Conservation (phyloP, 2,113 vertebrate species). For the Rhodinocichla rosea region DNA sequence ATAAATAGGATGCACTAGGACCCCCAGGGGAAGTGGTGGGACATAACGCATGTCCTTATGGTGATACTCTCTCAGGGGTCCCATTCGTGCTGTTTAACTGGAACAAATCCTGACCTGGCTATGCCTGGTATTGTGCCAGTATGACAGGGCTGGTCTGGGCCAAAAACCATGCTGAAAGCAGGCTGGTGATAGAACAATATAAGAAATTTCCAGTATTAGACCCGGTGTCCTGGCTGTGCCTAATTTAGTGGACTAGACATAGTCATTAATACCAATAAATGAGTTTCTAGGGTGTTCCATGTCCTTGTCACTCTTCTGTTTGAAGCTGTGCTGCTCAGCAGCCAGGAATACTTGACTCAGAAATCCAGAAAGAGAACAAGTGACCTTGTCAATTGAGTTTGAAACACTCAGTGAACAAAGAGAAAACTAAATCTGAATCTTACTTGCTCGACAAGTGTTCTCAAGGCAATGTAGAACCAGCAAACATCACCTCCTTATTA, state of each 20-base stretch:
- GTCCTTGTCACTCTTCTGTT: neutral
- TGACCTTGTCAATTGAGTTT: neutral
- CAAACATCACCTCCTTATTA: neutral
- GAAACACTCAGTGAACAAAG: neutral
- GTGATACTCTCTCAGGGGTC: neutral
- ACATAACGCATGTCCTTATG: neutral
- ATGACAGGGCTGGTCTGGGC: neutral
- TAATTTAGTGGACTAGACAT: neutral
- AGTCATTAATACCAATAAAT: neutral
- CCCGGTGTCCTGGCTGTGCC: neutral
- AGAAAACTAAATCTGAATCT: neutral
- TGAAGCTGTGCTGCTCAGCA: neutral
- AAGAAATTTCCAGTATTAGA: neutral
- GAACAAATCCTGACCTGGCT: neutral
- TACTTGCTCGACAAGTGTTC: neutral
- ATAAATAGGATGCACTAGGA: neutral
- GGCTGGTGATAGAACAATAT: neutral
- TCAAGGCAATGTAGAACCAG: neutral
- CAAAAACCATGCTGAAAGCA: neutral
- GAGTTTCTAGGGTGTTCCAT: neutral
- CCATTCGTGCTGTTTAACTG: neutral
- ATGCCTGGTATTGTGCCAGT: neutral
- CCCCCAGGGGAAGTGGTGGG: neutral
- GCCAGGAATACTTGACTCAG: neutral
- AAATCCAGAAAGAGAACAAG: neutral